Percentiles rank a stretch among this genome's conserved stretches.
Conservation (phyloP, 2,888 invertebrate genomes). For the Nebria salina region DNA sequence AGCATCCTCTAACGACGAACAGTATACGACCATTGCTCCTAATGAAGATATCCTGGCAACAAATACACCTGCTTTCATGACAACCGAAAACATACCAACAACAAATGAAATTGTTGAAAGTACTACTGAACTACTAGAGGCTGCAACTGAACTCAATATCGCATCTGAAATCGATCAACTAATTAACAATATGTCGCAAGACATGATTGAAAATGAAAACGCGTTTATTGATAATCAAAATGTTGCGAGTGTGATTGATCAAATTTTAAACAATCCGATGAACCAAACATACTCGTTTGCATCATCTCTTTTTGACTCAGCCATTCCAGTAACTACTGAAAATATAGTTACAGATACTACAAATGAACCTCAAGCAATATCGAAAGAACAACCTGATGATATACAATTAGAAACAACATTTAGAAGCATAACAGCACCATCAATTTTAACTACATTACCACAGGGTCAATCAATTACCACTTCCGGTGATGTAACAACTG, state of each 20-base stretch:
- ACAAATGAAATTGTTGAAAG: neutral
- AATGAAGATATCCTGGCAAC: neutral
- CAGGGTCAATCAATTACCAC: constrained; percentile 17
- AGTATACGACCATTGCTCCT: constrained; percentile 3
- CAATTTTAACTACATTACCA: neutral
- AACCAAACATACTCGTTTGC: constrained; percentile 37
- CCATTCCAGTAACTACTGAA: constrained; percentile 26
- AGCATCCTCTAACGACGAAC: neutral
- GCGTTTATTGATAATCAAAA: constrained; percentile 32
- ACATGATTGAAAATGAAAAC: constrained; percentile 29
- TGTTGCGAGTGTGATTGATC: constrained; percentile 26
- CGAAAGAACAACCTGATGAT: constrained; percentile 7
- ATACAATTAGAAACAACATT: neutral
- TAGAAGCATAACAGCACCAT: neutral
- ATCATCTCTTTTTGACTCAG: constrained; percentile 28
- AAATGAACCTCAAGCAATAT: constrained; percentile 27
- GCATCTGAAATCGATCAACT: constrained; percentile 26
- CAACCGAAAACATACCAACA: constrained; percentile 9
- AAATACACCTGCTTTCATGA: neutral
- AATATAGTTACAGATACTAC: constrained; percentile 21
- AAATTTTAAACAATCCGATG: constrained; percentile 18
- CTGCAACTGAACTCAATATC: constrained; percentile 22
- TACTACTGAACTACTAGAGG: neutral
- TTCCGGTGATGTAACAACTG: neutral
- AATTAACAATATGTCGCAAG: constrained; percentile 24